Evolutionary conservation across 2,888 invertebrate species (phyloP).

Genomic region (Pyrochroa serraticornis): DNA sequence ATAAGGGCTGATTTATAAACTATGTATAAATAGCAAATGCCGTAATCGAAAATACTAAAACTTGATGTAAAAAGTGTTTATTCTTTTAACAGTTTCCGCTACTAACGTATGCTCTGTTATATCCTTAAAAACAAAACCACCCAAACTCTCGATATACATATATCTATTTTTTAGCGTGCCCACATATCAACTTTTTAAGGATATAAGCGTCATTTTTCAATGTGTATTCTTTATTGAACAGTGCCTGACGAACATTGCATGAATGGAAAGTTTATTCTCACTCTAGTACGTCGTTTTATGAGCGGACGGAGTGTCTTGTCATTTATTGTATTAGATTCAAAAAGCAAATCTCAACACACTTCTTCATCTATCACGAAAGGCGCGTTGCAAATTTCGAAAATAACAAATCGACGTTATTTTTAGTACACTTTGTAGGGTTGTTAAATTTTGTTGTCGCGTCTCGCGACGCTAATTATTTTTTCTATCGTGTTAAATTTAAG

Average conservation of each 20-base stretch:
- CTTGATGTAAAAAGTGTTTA: conserved; percentile 37
- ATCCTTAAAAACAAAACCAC: conserved; percentile 13
- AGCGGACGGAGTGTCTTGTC: not conserved
- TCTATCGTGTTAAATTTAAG: too few species aligned
- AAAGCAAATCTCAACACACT: not conserved
- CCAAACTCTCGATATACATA: not conserved
- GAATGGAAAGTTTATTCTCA: conserved; percentile 9
- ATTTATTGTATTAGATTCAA: not conserved
- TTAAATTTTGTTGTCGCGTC: too few species aligned
- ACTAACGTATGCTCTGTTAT: conserved; percentile 17
- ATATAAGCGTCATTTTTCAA: conserved; percentile 11
- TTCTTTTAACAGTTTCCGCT: conserved; percentile 29
- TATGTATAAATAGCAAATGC: conserved; percentile 50
- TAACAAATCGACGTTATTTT: too few species aligned
- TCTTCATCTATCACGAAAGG: not conserved
- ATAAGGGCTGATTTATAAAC: conserved; percentile 57
- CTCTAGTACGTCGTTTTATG: not conserved
- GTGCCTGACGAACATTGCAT: conserved; percentile 26
- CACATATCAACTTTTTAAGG: conserved; percentile 27
- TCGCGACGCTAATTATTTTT: too few species aligned
- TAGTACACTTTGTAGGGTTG: too few species aligned
- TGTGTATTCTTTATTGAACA: conserved; percentile 22
- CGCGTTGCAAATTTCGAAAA: too few species aligned
- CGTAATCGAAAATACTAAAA: conserved; percentile 39
- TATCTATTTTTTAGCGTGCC: not conserved